These are phyloP conservation scores for Ceuthmochares aereus DNA, from an alignment of 2,113 vertebrate species.

Conservation along the genomic window DNA sequence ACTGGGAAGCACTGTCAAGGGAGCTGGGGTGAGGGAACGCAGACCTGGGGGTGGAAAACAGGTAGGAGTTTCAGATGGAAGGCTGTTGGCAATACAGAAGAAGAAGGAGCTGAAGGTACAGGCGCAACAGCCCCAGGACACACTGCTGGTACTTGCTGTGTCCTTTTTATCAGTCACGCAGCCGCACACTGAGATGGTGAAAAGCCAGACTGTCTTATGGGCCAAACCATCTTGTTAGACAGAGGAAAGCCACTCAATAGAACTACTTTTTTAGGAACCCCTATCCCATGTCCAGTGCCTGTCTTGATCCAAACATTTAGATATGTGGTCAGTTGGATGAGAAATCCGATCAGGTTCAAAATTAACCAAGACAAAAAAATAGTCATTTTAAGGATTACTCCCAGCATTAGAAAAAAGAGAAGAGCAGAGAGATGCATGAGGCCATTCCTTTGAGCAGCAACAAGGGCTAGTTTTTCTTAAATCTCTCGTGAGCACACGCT, in stretches of 20 bases:
- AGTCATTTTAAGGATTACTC: not conserved
- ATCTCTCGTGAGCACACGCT: rapidly evolving
- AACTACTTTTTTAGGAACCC: not conserved
- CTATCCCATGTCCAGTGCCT: rapidly evolving
- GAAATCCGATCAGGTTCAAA: not conserved
- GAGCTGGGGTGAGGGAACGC: not conserved
- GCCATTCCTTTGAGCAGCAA: not conserved
- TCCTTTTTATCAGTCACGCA: not conserved
- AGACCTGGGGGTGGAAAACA: not conserved
- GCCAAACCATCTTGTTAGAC: not conserved
- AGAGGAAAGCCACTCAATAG: not conserved
- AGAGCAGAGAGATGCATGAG: not conserved
- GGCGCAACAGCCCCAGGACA: not conserved
- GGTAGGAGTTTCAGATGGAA: not conserved
- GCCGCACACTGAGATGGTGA: not conserved
- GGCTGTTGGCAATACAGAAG: not conserved
- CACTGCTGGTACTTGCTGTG: not conserved
- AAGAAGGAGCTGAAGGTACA: rapidly evolving
- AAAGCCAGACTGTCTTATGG: not conserved
- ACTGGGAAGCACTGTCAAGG: not conserved
- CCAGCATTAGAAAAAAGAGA: not conserved
- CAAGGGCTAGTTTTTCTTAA: not conserved
- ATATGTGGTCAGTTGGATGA: not conserved
- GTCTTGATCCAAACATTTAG: not conserved
- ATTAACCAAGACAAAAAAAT: not conserved